phyloP scores from a whole-genome alignment of 1,140 invertebrate species.

The Drosophila lacteicornis region DNA sequence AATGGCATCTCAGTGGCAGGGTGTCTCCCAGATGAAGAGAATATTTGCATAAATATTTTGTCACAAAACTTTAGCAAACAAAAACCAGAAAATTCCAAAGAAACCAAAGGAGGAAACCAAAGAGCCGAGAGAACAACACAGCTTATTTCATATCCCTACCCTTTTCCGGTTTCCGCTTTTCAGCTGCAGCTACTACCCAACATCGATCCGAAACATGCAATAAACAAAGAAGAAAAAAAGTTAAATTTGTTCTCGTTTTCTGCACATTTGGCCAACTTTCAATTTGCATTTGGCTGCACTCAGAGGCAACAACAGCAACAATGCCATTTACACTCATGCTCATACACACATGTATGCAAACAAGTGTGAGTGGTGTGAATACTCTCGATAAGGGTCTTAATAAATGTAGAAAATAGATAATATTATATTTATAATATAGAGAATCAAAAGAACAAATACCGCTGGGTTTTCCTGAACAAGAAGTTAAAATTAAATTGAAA shows the following conservation, averaged over 20 bases:
- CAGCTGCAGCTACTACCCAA: conserved; percentile 3
- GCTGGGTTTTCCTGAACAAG: no score
- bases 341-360: neutral
- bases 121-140: conserved; percentile 6
- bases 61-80: conserved; percentile 36
- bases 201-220: conserved; percentile 26
- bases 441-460: no score
- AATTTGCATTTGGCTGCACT: conserved; percentile 74
- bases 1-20: conserved; percentile 1
- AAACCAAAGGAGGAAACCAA: conserved; percentile 4
- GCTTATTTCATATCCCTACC: conserved; percentile 14
- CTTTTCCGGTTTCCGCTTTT: neutral
- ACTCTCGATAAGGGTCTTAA: neutral
- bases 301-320: conserved; percentile 38
- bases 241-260: conserved; percentile 56
- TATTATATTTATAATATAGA: no score
- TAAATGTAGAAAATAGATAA: neutral
- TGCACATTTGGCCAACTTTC: conserved; percentile 76
- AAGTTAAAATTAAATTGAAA: no score
- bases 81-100: conserved; percentile 3
- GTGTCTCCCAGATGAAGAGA: neutral
- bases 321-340: conserved; percentile 18
- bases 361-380: neutral
- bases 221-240: neutral
- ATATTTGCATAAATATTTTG: conserved; percentile 66